These are phyloP conservation scores for Gerris lacustris DNA, from an alignment of 2,888 invertebrate genomes.

Conservation along the genomic window DNA sequence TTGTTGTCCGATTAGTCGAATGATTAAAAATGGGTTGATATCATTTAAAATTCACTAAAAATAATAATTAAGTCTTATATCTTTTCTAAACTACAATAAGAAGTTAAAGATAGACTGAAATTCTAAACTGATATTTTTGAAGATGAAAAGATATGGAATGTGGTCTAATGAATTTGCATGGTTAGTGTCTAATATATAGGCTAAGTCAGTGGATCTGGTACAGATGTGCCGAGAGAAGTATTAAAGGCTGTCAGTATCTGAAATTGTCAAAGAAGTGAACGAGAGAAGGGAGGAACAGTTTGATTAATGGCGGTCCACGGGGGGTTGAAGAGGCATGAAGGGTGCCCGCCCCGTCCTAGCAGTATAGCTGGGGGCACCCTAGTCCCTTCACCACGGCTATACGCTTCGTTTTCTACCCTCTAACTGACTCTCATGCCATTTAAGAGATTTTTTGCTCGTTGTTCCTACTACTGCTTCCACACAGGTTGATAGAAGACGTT, in stretches of 20 bases:
- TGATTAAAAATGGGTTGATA: no score
- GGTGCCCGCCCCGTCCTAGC: not conserved
- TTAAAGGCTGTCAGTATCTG: not conserved
- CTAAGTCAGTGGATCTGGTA: not conserved
- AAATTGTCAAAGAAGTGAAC: constrained; percentile 1
- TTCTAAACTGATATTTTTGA: not conserved
- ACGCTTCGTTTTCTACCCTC: not conserved
- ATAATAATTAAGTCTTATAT: no score
- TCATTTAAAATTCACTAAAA: no score
- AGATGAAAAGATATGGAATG: not conserved
- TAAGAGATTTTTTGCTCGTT: constrained; percentile 3
- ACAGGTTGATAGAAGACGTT: constrained; percentile 5
- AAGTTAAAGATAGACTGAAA: no score
- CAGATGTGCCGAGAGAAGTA: constrained; percentile 2
- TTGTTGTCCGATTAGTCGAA: no score
- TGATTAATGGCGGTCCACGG: constrained; percentile 1
- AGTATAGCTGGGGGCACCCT: not conserved
- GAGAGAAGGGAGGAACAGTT: constrained; percentile 3
- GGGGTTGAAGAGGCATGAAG: not conserved
- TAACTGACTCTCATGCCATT: not conserved
- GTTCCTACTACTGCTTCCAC: not conserved
- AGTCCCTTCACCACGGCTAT: no score
- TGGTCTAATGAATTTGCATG: not conserved
- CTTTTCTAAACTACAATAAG: no score
- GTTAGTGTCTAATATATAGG: not conserved